Evolutionary conservation across 2,888 invertebrate genomes (phyloP), one percentile per base, ranked within the genome.

Genomic region (Byasa hedistus): DNA sequence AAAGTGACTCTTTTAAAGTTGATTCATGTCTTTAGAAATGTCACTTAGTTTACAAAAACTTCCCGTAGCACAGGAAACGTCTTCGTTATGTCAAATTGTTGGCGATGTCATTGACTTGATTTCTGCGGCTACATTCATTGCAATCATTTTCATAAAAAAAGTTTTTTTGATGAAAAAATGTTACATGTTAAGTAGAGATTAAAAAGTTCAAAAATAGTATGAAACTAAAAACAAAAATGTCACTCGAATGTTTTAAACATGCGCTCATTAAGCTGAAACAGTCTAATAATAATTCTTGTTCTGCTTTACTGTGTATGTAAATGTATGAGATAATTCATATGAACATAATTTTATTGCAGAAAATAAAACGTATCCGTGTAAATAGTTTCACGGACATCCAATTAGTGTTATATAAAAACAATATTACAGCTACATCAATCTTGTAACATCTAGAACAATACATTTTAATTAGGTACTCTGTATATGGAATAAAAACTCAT

Each of bases 1-100:
- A 81, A 85, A 87, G 82, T 69, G 72, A 70, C 73, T 71, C 78
- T 77, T 82, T 84, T 75, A 75, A 74, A 79, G 75, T 76, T 79
- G 73, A 77, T 76, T 71, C 60, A 63, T 63, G 52, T 23, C 61
- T 36, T 15, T 36, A 54, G 54, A 52, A 54, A 54, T 8, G 22
- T 22, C n/a, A n/a, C 2, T 32, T 32, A 32, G n/a, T n/a, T 22
- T 24, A 54, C 61, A n/a, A 51, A 52, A 52, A 21, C 32, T 51
- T 52, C 21, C 52, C 48, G 39, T 48, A n/a, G 17, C 58, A 22
- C 58, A 48, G 58, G 58, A 59, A 59, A 24, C 44, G 36, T 57
- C 12, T 27, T 56, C 3, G 27, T 15, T 56, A 54, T 54, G 7
- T n/a, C 21, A 51, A 51, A 51, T 54, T 52, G n/a, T 54, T 54